phyloP scores from a whole-genome alignment of 2,888 invertebrate species.

The Catocala nupta region DNA sequence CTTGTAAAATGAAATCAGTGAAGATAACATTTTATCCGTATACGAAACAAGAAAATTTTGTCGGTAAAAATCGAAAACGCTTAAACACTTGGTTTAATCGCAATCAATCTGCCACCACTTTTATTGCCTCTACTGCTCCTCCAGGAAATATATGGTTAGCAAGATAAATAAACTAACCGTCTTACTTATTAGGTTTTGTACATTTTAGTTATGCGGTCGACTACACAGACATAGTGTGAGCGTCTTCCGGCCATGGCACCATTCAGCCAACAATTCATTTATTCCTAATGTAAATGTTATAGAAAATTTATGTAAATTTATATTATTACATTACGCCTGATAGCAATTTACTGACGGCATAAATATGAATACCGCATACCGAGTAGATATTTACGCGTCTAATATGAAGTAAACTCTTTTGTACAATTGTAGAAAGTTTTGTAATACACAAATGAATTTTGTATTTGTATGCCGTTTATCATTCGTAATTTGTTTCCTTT shows the following conservation, averaged over 20 bases:
- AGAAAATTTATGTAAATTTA: conserved; percentile 84
- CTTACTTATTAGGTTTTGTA: conserved; percentile 36
- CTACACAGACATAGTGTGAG: conserved; percentile 39
- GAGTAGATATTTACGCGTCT: conserved; percentile 61
- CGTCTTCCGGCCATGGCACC: conserved; percentile 46
- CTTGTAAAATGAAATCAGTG: no score
- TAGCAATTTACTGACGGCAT: conserved; percentile 77
- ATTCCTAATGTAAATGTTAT: conserved; percentile 84
- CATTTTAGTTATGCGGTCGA: conserved; percentile 30
- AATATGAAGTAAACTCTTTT: conserved; percentile 60
- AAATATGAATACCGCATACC: conserved; percentile 77
- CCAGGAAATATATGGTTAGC: conserved; percentile 41
- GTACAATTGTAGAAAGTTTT: conserved; percentile 59
- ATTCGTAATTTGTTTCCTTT: conserved; percentile 50
- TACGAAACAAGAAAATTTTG: no score
- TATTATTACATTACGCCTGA: conserved; percentile 82
- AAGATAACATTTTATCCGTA: no score
- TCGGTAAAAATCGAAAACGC: no score
- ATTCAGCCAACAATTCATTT: conserved; percentile 75
- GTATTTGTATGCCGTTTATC: conserved; percentile 41
- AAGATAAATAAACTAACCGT: conserved; percentile 41
- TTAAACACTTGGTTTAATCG: conserved; percentile 31
- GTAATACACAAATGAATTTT: conserved; percentile 48
- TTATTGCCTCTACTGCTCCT: conserved; percentile 34
- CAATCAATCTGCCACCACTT: conserved; percentile 34